Evolutionary conservation across 2,113 vertebrate genomes (phyloP).

Genomic region (Eulemur rufifrons): DNA sequence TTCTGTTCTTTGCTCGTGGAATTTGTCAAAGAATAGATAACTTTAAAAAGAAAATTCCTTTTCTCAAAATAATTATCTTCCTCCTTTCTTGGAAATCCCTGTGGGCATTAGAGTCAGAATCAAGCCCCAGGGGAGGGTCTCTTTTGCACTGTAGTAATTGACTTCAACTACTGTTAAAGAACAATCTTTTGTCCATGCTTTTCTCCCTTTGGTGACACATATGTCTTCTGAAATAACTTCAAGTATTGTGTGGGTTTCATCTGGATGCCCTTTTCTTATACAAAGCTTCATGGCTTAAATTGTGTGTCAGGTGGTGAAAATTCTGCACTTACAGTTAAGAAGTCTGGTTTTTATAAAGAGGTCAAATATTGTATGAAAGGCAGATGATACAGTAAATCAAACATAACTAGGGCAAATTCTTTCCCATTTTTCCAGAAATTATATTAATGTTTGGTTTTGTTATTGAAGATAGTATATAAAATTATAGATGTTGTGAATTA

Average conservation of each 20-base stretch:
- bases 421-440: background rate
- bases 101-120: background rate
- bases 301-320: background rate
- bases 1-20: background rate
- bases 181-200: constrained; percentile 18
- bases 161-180: background rate
- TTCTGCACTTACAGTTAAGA: background rate
- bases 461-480: background rate
- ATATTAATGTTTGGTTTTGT: background rate
- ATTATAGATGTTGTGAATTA: background rate
- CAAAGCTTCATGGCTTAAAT: background rate
- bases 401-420: background rate
- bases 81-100: constrained; percentile 3
- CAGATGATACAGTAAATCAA: background rate
- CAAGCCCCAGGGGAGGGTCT: background rate
- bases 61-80: constrained; percentile 33
- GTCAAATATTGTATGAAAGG: background rate
- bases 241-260: background rate
- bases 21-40: constrained; percentile 10
- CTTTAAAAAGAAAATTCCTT: background rate
- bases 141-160: background rate
- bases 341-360: background rate
- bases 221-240: constrained; percentile 32
- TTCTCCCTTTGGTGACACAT: constrained; percentile 17
- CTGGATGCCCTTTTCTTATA: constrained; percentile 25